A percentile compares a stretch with the other conserved stretches of the same genome.
Conservation (phyloP, 1,140 invertebrate genomes). For the Brachystomella parvula region DNA sequence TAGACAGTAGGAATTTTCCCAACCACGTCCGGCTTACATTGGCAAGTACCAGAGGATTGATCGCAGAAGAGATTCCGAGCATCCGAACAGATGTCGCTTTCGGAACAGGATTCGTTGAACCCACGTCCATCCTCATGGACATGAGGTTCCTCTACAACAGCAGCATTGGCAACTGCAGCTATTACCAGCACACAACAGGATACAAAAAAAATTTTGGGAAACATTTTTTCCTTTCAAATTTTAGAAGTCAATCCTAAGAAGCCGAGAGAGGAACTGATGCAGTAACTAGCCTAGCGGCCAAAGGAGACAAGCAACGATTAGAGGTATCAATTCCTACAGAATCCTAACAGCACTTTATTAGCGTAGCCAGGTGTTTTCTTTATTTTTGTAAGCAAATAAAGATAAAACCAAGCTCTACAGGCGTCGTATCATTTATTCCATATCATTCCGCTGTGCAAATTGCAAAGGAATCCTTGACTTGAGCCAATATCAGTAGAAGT, state of each 20-base stretch:
- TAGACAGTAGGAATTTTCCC: neutral
- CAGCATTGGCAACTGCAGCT: neutral
- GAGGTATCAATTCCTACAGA: too few species aligned
- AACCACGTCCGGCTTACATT: neutral
- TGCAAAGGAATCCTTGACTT: too few species aligned
- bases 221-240: neutral
- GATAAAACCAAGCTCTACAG: too few species aligned
- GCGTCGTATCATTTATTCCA: too few species aligned
- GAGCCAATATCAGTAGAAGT: too few species aligned
- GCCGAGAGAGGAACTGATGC: neutral
- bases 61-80: neutral
- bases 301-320: too few species aligned
- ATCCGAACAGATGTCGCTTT: neutral
- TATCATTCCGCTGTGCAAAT: too few species aligned
- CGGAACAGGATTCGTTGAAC: constrained; percentile 10
- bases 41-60: neutral
- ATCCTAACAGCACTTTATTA: too few species aligned
- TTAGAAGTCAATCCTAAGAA: too few species aligned
- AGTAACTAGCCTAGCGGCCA: too few species aligned
- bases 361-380: too few species aligned
- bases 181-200: neutral
- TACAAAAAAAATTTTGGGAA: neutral
- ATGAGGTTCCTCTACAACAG: neutral
- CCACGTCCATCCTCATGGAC: neutral
- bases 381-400: too few species aligned